Base-by-base conservation (phyloP, 2,113 vertebrate genomes). In the Ochotona curzoniae region DNA sequence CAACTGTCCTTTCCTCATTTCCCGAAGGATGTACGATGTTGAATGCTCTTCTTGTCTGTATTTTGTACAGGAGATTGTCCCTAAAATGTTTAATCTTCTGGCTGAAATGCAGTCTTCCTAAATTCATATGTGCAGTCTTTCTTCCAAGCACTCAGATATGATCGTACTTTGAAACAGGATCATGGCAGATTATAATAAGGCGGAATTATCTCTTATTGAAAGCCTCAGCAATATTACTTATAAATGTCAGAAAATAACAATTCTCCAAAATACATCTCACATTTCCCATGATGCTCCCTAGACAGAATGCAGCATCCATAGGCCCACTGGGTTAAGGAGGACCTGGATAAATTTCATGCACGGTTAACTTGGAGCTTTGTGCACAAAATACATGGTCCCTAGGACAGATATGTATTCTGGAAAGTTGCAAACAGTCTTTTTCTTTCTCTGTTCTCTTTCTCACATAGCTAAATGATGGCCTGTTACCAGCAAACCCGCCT, bases 191-290 rank as follows among this genome's bases (percentile, higher is more conserved):
- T 44, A 12, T 17, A 38, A 47, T 71, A 11, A 7, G 5, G 12
- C 84, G 92, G 95, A 73, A 81, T 60, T 89, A 90, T 83, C 51
- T 51, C 35, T 54, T 89, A 78, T 78, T 89, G 44, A 81, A 87
- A 94, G 25, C 26, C 74, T 88, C 11, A 32, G 38, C 14, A 89
- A 75, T 3, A 61, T 90, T 93, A 57, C 83, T 95, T 95, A 86
- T 60, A 90, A 93, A 92, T 89, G 83, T 81, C 74, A 92, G 71
- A 86, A 89, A 91, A 89, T 54, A 76, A 91, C 87, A 51, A 26
- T 26, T 92, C 44, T 73, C 74, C 80, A 91, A 89, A 86, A 78
- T 92, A 86, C 83, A 49, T 13, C 64, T 89, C 57, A 4, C n/a
- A 76, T 79, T 91, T 60, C n/a, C 12, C 81, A 44, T 61, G 28